Evolutionary conservation across 2,888 invertebrate species (phyloP).

Genomic region (Papilio protenor): DNA sequence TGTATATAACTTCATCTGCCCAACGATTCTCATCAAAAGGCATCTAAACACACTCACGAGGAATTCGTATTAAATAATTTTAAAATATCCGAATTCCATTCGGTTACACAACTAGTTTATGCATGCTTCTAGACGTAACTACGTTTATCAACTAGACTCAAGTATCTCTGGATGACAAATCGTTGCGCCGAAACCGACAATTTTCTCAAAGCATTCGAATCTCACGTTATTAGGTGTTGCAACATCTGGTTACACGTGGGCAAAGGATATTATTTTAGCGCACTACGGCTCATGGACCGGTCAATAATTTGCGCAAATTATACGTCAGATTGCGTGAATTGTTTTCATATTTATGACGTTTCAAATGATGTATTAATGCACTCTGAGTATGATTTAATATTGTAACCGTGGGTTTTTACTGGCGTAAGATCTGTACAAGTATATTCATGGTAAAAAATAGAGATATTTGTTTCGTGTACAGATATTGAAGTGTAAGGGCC

Average conservation of each 20-base stretch:
- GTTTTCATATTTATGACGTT: slow-evolving; percentile 43
- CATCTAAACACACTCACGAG: too few species aligned
- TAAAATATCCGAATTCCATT: not conserved
- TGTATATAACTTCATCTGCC: too few species aligned
- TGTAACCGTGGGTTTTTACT: not conserved
- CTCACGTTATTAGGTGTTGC: slow-evolving; percentile 43
- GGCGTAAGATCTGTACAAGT: too few species aligned
- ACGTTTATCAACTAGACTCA: slow-evolving; percentile 18
- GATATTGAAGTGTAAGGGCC: too few species aligned
- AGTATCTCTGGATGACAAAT: slow-evolving; percentile 37
- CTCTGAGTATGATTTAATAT: slow-evolving; percentile 8
- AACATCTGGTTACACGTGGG: slow-evolving; percentile 44
- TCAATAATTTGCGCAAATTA: slow-evolving; percentile 74
- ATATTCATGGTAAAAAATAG: too few species aligned
- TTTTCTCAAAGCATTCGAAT: slow-evolving; percentile 36
- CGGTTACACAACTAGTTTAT: not conserved
- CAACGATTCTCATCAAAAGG: too few species aligned
- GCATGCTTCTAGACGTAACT: not conserved
- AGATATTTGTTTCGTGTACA: too few species aligned
- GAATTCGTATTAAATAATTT: not conserved
- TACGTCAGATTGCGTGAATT: slow-evolving; percentile 50
- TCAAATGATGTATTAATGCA: slow-evolving; percentile 15
- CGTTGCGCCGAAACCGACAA: slow-evolving; percentile 30
- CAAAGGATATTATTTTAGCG: slow-evolving; percentile 35
- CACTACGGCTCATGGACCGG: slow-evolving; percentile 46